Conservation (phyloP, 1,140 invertebrate genomes). For the Carposina sasakii region DNA sequence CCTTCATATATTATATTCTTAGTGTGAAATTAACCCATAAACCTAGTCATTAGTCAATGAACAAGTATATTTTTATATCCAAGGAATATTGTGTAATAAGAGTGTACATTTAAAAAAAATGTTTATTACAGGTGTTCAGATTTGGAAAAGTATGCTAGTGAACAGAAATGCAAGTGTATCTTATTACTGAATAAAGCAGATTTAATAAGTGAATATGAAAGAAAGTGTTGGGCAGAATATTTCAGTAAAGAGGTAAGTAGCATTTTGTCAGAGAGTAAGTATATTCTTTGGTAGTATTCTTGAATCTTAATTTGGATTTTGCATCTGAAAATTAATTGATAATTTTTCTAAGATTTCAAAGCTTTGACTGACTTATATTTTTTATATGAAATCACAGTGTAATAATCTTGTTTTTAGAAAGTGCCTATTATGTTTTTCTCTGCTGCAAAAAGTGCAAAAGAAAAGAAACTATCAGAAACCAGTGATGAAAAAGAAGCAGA, state of each 20-base stretch:
- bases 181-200: constrained; percentile 98
- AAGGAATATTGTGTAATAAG: no score
- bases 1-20: no score
- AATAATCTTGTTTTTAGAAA: constrained; percentile 40
- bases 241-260: constrained; percentile 77
- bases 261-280: background rate
- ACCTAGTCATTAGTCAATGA: no score
- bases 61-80: no score
- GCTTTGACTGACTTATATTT: background rate
- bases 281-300: background rate
- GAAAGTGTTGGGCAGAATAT: constrained; percentile 90
- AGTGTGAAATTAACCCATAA: no score
- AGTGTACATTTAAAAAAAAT: no score
- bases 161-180: constrained; percentile 82
- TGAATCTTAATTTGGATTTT: background rate
- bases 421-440: constrained; percentile 60
- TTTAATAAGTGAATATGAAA: constrained; percentile 86
- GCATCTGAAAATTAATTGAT: background rate
- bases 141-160: constrained; percentile 92
- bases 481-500: constrained; percentile 17
- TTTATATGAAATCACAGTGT: constrained; percentile 1
- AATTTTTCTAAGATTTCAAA: background rate
- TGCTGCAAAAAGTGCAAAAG: constrained; percentile 71
- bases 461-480: constrained; percentile 59
- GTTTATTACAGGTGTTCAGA: constrained; percentile 86